Percentiles rank a stretch among this genome's conserved stretches.
Conservation (phyloP, 2,113 vertebrate species). For the Toxostoma redivivum region DNA sequence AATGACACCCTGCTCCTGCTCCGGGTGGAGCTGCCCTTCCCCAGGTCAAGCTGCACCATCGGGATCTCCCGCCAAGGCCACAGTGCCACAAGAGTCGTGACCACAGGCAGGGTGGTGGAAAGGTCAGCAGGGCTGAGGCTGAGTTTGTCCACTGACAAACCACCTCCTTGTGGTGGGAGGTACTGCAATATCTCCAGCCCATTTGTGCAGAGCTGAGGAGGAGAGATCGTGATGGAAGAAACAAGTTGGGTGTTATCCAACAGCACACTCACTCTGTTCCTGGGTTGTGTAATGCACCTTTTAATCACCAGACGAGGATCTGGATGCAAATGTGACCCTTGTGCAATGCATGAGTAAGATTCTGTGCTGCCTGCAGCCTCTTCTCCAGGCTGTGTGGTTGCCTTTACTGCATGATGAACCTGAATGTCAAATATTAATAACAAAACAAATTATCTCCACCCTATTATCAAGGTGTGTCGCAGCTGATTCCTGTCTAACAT, state of each 20-base stretch:
- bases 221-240: background rate
- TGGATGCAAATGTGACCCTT: constrained; percentile 58
- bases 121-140: background rate
- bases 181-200: accelerated
- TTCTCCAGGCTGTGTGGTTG: constrained; percentile 20
- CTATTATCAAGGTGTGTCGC: constrained; percentile 64
- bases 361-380: constrained; percentile 38
- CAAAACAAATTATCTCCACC: constrained; percentile 64
- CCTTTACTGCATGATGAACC: constrained; percentile 35
- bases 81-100: constrained; percentile 16
- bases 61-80: background rate
- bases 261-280: background rate
- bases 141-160: background rate
- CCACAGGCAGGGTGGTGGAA: background rate
- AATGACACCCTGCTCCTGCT: constrained; percentile 50
- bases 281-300: constrained; percentile 46
- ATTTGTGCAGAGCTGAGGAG: accelerated
- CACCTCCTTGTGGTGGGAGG: background rate
- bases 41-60: background rate
- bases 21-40: constrained; percentile 46
- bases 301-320: constrained; percentile 47
- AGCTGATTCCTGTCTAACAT: constrained; percentile 38
- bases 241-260: background rate
- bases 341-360: constrained; percentile 63
- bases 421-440: constrained; percentile 50